phyloP scores from a whole-genome alignment of 2,888 invertebrate genomes.

The Allophyes oxyacanthae region DNA sequence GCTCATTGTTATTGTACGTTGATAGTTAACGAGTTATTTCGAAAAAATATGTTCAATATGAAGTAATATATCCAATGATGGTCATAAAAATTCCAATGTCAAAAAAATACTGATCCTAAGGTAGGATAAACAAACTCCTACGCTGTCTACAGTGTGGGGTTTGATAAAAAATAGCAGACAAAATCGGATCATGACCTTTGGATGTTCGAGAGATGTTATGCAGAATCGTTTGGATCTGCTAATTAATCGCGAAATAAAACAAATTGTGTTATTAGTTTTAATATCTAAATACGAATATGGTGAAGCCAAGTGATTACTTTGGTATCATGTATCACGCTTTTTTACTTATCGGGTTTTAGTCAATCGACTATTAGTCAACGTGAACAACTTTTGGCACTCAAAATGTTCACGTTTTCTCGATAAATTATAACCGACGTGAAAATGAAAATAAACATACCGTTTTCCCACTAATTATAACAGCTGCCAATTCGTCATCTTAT shows the following conservation, averaged over 20 bases:
- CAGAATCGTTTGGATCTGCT: constrained; percentile 14
- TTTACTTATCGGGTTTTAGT: not conserved
- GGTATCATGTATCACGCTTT: not conserved
- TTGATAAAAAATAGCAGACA: constrained; percentile 41
- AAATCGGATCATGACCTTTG: constrained; percentile 47
- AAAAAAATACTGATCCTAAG: constrained; percentile 39
- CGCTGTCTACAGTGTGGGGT: constrained; percentile 44
- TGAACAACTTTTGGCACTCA: constrained; percentile 33
- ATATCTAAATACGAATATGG: not conserved
- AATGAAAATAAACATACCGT: constrained; percentile 34
- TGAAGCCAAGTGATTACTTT: not conserved
- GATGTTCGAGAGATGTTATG: constrained; percentile 20
- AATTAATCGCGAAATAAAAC: constrained; percentile 14
- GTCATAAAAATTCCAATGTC: constrained; percentile 37
- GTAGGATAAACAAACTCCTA: constrained; percentile 61
- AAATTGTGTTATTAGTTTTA: not conserved
- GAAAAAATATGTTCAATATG: constrained; percentile 22
- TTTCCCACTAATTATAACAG: constrained; percentile 33
- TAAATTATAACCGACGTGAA: constrained; percentile 15
- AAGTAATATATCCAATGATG: constrained; percentile 13
- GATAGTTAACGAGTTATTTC: constrained; percentile 25
- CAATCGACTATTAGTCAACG: not conserved
- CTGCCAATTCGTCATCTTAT: constrained; percentile 35
- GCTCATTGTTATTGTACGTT: constrained; percentile 37
- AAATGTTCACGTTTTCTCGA: constrained; percentile 5